Evolutionary conservation across 2,888 invertebrate genomes (phyloP), one percentile per base, ranked within the genome.

Genomic region (Rhamphomyia laevipes): DNA sequence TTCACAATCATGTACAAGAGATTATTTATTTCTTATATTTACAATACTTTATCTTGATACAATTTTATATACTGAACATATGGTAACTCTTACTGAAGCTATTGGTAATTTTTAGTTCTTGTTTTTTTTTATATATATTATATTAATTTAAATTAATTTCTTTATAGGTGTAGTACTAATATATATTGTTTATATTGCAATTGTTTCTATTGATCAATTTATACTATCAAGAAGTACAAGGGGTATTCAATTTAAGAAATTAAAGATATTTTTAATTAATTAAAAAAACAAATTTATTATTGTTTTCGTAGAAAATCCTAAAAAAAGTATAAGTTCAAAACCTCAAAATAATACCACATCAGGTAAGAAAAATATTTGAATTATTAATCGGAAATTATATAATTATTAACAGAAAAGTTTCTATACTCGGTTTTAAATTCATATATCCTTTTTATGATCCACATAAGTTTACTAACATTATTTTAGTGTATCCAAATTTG

Each of bases 1-100:
- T 17, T 46, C 55, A 1, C 30, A 48, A 1, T 54, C 52, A 17
- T 59, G 56, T 35, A 2, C 59, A 3, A 55, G 65, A 0, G 65
- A 66, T 52, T 48, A 53, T 1, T 42, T 51, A 3, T 64, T 64
- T 49, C 59, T 61, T 12, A 50, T 62, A 16, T 42, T 61, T 9
- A 56, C 57, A 5, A 51, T 56, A 4, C 31, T 52, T 11, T 62
- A 37, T 41, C 53, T 64, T 6, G 58, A 61, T 18, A 58, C 54
- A 27, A 53, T 55, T 3, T 51, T 60, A 2, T 51, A 53, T 37
- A 52, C 48, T 7, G 56, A 60, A 51, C 37, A 49, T 16, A 16
- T 17, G 10, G 53, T 63, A 3, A 56, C 56, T 1, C 5, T 56
- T 1, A 16, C 18, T 3, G 60, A 62, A 38, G 54, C 58, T 35